These are phyloP conservation scores for Dreissena rostriformis DNA, from an alignment of 1,140 invertebrate species.

Conservation along the genomic window DNA sequence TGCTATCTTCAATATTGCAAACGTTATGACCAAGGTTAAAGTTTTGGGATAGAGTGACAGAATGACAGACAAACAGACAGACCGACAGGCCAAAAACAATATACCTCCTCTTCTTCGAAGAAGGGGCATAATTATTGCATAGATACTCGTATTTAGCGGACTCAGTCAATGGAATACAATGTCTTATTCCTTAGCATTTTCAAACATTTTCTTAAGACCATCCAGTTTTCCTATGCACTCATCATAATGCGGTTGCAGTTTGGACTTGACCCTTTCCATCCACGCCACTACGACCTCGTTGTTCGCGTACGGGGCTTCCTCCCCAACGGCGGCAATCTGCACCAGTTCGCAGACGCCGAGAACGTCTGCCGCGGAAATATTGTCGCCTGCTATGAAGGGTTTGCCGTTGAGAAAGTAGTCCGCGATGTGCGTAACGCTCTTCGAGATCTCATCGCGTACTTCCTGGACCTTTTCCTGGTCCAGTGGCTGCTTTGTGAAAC, in stretches of 20 bases:
- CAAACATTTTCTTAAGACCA: conserved; percentile 7
- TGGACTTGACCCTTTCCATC: conserved; percentile 84
- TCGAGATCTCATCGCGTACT: conserved; percentile 68
- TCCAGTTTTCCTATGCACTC: conserved; percentile 82
- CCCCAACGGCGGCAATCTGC: conserved; percentile 87
- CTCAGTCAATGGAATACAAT: too few species aligned
- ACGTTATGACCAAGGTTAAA: too few species aligned
- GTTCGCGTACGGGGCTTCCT: conserved; percentile 84
- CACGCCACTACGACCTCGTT: conserved; percentile 85
- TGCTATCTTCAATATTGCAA: too few species aligned
- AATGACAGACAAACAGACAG: too few species aligned
- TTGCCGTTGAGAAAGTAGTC: conserved; percentile 76
- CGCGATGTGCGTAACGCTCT: conserved; percentile 76
- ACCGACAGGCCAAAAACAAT: too few species aligned
- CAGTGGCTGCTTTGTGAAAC: conserved; percentile 44
- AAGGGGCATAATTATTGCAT: too few species aligned
- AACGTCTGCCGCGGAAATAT: conserved; percentile 89
- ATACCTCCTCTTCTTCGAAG: too few species aligned
- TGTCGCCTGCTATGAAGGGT: conserved; percentile 85
- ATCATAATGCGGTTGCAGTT: conserved; percentile 86
- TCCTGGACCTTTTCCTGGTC: conserved; percentile 62
- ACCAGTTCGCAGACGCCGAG: conserved; percentile 91
- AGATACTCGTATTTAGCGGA: too few species aligned
- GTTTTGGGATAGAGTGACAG: too few species aligned
- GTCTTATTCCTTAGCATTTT: conserved; percentile 23